Evolutionary conservation across 2,113 vertebrate genomes (phyloP).

Genomic region (Poecilia latipinna): DNA sequence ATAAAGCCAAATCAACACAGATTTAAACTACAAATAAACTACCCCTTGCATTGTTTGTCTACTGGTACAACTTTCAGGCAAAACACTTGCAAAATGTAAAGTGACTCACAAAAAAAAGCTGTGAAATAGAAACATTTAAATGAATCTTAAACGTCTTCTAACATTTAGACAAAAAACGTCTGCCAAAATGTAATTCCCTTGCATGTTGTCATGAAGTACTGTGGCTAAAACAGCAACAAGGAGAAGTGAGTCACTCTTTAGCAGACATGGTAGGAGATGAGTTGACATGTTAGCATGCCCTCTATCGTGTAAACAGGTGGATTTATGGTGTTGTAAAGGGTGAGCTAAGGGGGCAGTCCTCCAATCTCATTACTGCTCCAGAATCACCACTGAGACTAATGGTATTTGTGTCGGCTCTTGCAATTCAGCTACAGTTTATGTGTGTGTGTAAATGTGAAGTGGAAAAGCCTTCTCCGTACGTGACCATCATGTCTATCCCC

Average conservation of each 20-base stretch:
- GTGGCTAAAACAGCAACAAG: not conserved
- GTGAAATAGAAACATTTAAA: not conserved
- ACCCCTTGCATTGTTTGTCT: not conserved
- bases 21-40: no score
- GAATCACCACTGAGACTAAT: slow-evolving; percentile 62
- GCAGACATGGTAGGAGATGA: slow-evolving; percentile 7
- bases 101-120: not conserved
- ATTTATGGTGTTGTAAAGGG: slow-evolving; percentile 52
- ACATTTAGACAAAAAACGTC: not conserved
- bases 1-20: no score
- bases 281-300: slow-evolving; percentile 23
- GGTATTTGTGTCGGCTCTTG: slow-evolving; percentile 39
- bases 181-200: not conserved
- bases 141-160: not conserved
- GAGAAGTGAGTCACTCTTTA: not conserved
- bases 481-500: slow-evolving; percentile 79
- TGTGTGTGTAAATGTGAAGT: slow-evolving; percentile 20
- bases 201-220: not conserved
- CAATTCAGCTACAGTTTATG: slow-evolving; percentile 43
- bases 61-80: not conserved
- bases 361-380: slow-evolving; percentile 69
- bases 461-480: slow-evolving; percentile 67
- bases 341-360: slow-evolving; percentile 49
- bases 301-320: slow-evolving; percentile 45
- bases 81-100: not conserved